Evolutionary conservation across 1,140 invertebrate species (phyloP), one percentile per base, ranked within the genome.

Genomic region (Caenorhabditis brenneri): DNA sequence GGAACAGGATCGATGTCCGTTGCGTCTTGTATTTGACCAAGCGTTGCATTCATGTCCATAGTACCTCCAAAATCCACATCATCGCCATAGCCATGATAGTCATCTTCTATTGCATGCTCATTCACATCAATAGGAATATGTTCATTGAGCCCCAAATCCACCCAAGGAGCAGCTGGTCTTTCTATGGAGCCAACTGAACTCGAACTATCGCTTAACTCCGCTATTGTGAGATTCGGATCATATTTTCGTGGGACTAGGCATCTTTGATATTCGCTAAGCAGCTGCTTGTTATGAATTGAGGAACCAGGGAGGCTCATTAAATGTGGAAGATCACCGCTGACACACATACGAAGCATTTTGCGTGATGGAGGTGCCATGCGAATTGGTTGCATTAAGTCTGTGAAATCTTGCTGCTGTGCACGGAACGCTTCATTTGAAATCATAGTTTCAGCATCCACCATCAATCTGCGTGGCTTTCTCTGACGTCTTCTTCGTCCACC

Each of bases 371-470:
- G 97, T 16, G 97, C 97, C 33, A 99, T 92, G 92, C 99, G 97
- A 46, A 98, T 91, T 0, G 96, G 96, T 0, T 96, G 97, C 0
- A 98, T 94, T 89, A 99, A 98, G 91, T 99, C 97, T 49, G 94
- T 53, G 27, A 84, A 84, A 48, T 99, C 97, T 1, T 95, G 96
- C 31, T 99, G 92, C 90, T 99, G 97, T 39, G 96, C 94, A 91
- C 98, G 99, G 96, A 99, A 99, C 91, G 98, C 96, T 92, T 99
- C 97, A 33, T 97, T 96, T 22, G 96, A 96, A 91, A 99, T 98
- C 91, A 97, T 97, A 92, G 99, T 99, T 10, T 98, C 95, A 93
- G 98, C 97, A 91, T 99, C 97, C 10, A 99, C 96, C 89, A 99
- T 96, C 12, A 98, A 93, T 91, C 98, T 98, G 49, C 97, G 93